These are phyloP conservation scores for Eristalis pertinax DNA, from an alignment of 2,888 invertebrate species.

Conservation along the genomic window DNA sequence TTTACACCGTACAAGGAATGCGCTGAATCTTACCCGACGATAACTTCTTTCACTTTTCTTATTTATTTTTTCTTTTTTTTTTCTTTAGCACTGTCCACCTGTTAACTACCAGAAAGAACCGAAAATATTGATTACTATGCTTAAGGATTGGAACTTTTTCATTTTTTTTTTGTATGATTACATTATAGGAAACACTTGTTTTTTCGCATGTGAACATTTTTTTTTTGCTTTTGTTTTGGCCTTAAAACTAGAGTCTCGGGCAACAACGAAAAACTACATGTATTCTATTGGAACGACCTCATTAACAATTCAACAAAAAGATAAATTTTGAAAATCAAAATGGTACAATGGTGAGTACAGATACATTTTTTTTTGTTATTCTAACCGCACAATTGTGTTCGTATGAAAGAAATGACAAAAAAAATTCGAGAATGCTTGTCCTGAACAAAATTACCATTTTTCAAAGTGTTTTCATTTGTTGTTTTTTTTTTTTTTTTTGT, in stretches of 20 bases:
- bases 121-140: slow-evolving; percentile 54
- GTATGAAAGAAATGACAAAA: slow-evolving; percentile 41
- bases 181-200: slow-evolving; percentile 40
- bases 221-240: slow-evolving; percentile 70
- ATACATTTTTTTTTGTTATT: slow-evolving; percentile 26
- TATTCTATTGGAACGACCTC: slow-evolving; percentile 14
- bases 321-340: slow-evolving; percentile 52
- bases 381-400: slow-evolving; percentile 62
- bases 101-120: slow-evolving; percentile 36
- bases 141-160: slow-evolving; percentile 21
- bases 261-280: slow-evolving; percentile 46
- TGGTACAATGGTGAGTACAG: slow-evolving; percentile 39
- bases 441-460: slow-evolving; percentile 53
- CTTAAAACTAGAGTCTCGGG: slow-evolving; percentile 74
- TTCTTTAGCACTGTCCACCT: slow-evolving; percentile 40
- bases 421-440: slow-evolving; percentile 48
- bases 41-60: slow-evolving; percentile 11
- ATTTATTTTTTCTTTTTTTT: slow-evolving; percentile 15
- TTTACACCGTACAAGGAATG: slow-evolving; percentile 51
- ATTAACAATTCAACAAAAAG: slow-evolving; percentile 32
- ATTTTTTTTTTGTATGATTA: slow-evolving; percentile 20
- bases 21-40: slow-evolving; percentile 22
- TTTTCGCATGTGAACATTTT: slow-evolving; percentile 70
- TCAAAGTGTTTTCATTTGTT: slow-evolving; percentile 72
- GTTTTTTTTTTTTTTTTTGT: slow-evolving; percentile 53